These are phyloP conservation scores for Erebia ligea DNA, from an alignment of 2,888 invertebrate genomes.

Conservation along the genomic window DNA sequence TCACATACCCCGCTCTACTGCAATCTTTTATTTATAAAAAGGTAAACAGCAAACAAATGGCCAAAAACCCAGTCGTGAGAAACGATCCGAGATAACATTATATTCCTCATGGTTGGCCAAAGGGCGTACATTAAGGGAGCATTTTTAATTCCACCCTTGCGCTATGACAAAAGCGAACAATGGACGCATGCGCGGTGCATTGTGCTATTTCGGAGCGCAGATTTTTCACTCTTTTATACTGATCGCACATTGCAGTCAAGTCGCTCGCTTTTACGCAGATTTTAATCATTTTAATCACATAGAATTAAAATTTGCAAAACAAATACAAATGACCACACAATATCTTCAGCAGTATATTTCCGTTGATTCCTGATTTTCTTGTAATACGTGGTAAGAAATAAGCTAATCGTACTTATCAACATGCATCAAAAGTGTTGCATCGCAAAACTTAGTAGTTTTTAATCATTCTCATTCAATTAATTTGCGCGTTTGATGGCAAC, in stretches of 20 bases:
- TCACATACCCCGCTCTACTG: background rate
- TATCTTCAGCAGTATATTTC: no score
- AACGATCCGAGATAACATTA: conserved; percentile 54
- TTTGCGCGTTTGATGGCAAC: no score
- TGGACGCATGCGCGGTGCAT: conserved; percentile 60
- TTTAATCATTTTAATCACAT: no score
- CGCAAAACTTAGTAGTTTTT: no score
- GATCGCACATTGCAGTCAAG: conserved; percentile 1
- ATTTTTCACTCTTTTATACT: conserved; percentile 42
- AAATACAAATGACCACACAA: no score
- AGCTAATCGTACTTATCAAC: no score
- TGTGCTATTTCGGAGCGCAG: conserved; percentile 55
- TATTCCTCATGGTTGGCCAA: conserved; percentile 45
- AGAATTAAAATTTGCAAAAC: no score
- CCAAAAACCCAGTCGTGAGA: conserved; percentile 36
- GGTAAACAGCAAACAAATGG: background rate
- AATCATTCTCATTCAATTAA: no score
- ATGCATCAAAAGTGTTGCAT: no score
- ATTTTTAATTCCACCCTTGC: conserved; percentile 53
- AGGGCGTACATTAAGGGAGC: conserved; percentile 57
- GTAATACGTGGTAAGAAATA: no score
- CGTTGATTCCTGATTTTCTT: no score
- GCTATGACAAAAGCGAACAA: conserved; percentile 55
- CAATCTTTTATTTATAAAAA: background rate
- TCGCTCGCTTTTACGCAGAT: background rate